These are phyloP conservation scores for Pardalotus punctatus DNA, from an alignment of 2,113 vertebrate genomes.

Conservation along the genomic window DNA sequence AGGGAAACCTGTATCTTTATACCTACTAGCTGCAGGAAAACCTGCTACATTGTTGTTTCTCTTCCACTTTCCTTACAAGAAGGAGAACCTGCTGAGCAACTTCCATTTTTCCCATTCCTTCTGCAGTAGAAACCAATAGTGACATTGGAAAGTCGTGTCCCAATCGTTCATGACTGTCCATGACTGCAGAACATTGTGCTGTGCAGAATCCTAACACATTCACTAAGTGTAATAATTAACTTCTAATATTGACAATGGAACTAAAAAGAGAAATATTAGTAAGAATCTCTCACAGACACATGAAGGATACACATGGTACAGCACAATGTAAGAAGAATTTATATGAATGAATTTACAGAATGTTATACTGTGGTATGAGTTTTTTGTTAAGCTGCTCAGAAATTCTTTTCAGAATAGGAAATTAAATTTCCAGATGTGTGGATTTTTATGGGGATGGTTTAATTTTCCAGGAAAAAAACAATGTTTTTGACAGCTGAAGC, in stretches of 20 bases:
- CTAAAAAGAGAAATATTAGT: not conserved
- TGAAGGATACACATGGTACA: not conserved
- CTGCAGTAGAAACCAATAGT: not conserved
- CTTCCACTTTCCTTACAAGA: not conserved
- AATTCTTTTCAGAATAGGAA: not conserved
- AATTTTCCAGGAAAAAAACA: not conserved
- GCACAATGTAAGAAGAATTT: not conserved
- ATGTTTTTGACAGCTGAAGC: not conserved
- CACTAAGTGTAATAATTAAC: not conserved
- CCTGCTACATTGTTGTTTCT: not conserved
- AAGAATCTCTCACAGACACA: not conserved
- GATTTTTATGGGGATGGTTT: not conserved
- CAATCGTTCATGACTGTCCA: not conserved
- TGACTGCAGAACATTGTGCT: not conserved
- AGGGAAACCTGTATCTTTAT: not conserved
- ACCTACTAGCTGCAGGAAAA: not conserved
- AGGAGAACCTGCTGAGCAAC: not conserved
- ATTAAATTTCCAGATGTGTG: not conserved
- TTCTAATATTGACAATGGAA: not conserved
- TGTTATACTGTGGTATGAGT: not conserved
- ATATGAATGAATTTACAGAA: no score
- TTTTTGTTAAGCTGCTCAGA: not conserved
- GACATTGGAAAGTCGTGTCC: not conserved
- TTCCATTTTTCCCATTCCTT: not conserved
- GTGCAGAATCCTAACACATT: not conserved